phyloP scores from a whole-genome alignment of 2,888 invertebrate genomes.

The Tridacna crocea region DNA sequence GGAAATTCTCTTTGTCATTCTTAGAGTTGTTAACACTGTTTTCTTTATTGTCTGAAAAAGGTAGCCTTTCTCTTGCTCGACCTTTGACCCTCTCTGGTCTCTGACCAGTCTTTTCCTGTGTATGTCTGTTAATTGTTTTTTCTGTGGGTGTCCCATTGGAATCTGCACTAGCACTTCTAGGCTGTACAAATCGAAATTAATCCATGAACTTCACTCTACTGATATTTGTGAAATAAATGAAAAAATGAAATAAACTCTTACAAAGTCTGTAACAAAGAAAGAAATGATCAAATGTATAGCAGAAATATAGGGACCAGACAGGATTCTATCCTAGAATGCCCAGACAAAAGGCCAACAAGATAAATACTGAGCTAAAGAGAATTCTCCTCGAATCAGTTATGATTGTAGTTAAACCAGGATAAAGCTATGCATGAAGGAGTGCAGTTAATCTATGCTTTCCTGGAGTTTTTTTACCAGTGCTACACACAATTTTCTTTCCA shows the following conservation, averaged over 20 bases:
- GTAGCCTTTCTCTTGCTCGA: slow-evolving; percentile 72
- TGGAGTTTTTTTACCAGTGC: too few relatives aligned
- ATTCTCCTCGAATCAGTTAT: too few relatives aligned
- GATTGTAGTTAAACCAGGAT: too few relatives aligned
- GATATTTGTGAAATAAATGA: too few relatives aligned
- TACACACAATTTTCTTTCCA: too few relatives aligned
- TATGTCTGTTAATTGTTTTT: slow-evolving; percentile 28
- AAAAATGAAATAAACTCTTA: background rate
- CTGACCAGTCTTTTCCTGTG: slow-evolving; percentile 47
- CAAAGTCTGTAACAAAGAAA: background rate
- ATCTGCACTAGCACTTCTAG: slow-evolving; percentile 69
- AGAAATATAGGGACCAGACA: too few relatives aligned
- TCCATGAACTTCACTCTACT: background rate
- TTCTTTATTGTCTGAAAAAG: slow-evolving; percentile 70
- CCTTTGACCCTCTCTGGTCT: slow-evolving; percentile 65
- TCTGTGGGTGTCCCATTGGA: slow-evolving; percentile 48
- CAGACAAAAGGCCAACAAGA: too few relatives aligned
- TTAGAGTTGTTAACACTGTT: slow-evolving; percentile 53
- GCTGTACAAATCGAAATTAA: slow-evolving; percentile 28
- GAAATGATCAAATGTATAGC: background rate
- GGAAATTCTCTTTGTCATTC: slow-evolving; percentile 80
- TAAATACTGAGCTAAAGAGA: too few relatives aligned
- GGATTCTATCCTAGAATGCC: background rate
- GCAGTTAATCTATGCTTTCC: too few relatives aligned
- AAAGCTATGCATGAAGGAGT: too few relatives aligned